These are phyloP conservation scores for Dynastes hyllus DNA, from an alignment of 2,888 invertebrate species.

Conservation along the genomic window DNA sequence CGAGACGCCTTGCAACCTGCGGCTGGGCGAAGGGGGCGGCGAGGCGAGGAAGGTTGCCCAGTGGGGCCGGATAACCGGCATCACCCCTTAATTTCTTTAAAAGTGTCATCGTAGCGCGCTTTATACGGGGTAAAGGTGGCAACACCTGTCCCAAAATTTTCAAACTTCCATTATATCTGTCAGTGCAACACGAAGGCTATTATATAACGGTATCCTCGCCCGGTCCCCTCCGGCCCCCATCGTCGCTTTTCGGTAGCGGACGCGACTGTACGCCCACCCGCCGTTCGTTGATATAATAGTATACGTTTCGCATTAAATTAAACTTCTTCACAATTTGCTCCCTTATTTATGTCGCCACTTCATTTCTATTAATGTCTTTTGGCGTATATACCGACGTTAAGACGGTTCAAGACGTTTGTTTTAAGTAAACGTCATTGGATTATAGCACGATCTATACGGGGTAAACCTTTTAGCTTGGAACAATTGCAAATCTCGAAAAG, in stretches of 20 bases:
- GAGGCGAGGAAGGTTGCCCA: neutral
- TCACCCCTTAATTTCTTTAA: conserved; percentile 61
- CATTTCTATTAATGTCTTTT: conserved; percentile 47
- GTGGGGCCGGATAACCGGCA: conserved; percentile 26
- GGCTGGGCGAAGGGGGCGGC: neutral
- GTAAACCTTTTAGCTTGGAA: too few relatives aligned
- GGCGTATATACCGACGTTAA: conserved; percentile 6
- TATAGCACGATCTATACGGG: too few relatives aligned
- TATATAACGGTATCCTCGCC: conserved; percentile 54
- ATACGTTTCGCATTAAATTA: conserved; percentile 60
- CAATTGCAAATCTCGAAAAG: too few relatives aligned
- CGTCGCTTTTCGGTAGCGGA: conserved; percentile 1
- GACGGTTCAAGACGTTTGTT: neutral
- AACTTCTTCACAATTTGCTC: conserved; percentile 61
- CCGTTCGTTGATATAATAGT: conserved; percentile 52
- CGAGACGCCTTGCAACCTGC: conserved; percentile 3
- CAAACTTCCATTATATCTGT: conserved; percentile 62
- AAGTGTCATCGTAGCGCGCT: conserved; percentile 54
- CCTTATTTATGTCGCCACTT: conserved; percentile 58
- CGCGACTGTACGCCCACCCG: neutral
- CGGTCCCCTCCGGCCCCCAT: neutral
- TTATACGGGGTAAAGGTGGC: conserved; percentile 53
- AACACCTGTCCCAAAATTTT: conserved; percentile 62
- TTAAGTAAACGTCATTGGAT: neutral
- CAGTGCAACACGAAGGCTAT: conserved; percentile 58